Percentiles rank a stretch among this genome's conserved stretches.
Evolutionary conservation across 2,888 invertebrate species (phyloP).

Genomic region (Pristionchus japonicus): DNA sequence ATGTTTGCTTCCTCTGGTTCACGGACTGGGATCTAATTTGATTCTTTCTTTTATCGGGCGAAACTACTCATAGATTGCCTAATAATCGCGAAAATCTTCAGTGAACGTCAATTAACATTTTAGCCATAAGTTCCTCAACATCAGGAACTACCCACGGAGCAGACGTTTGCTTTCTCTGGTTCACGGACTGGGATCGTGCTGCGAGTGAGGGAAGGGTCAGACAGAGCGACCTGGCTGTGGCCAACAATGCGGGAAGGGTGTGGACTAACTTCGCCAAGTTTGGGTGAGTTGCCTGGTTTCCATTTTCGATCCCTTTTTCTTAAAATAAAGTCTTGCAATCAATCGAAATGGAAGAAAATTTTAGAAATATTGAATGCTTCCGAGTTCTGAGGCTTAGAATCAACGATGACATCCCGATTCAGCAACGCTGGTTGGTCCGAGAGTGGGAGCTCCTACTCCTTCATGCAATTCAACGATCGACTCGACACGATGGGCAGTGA

Average conservation of each 20-base stretch:
- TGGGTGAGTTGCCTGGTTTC: background rate
- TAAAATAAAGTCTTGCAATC: background rate
- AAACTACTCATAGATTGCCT: too few relatives aligned
- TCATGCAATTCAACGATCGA: background rate
- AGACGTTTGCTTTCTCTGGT: background rate
- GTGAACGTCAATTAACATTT: too few relatives aligned
- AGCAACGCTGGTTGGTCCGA: background rate
- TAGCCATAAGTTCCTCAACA: too few relatives aligned
- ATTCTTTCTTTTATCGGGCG: too few relatives aligned
- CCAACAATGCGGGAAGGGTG: background rate
- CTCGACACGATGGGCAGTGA: background rate
- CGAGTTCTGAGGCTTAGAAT: too few relatives aligned
- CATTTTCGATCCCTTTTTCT: background rate
- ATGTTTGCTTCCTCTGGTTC: constrained; percentile 2
- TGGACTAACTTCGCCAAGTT: constrained; percentile 2
- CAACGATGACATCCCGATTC: background rate
- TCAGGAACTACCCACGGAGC: background rate
- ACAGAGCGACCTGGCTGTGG: background rate
- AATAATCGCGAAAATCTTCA: too few relatives aligned
- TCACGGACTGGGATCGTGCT: background rate
- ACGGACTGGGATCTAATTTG: constrained; percentile 13
- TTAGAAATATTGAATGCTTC: background rate
- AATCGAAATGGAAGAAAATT: background rate
- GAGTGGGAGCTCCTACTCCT: background rate
- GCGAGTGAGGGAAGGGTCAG: background rate